Evolutionary conservation across 1,140 invertebrate genomes (phyloP), one percentile per base, ranked within the genome.

Genomic region (Platyscapa corneri): DNA sequence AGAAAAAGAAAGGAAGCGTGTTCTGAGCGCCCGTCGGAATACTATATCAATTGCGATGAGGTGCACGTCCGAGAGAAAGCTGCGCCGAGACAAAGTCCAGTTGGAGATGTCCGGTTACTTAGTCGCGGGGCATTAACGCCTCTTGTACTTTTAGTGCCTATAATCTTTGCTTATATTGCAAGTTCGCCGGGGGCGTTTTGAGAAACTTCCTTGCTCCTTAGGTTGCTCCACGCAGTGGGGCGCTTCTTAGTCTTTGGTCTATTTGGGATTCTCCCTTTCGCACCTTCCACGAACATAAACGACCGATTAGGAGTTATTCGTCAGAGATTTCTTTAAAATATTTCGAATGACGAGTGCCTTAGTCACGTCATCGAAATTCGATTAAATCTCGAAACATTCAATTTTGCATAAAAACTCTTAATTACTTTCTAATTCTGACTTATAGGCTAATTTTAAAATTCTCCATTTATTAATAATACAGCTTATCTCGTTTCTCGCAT

Each of bases 141-240:
- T 53, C 46, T 76, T n/a, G 7, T n/a, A 30, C 75, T 53, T n/a
- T 34, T n/a, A 32, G n/a, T 34, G 8, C 46, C 75, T 18, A 67
- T 67, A 67, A 67, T 67, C n/a, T 67, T 67, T 67, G 56, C 56
- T 60, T 60, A 60, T 60, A 60, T 60, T 60, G 27, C 56, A 23
- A 60, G 56, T 23, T 18, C 23, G 20, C 6, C 56, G 23, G 20
- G 56, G 56, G 56, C 56, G 56, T 60, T 5, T 23, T 10, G 27
- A 60, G 56, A 60, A 27, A 14, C 56, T 60, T 60, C 56, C 23
- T 60, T 14, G 56, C 27, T 10, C 27, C 20, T 20, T 6, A 60
- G 56, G 56, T 27, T 60, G 23, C 14, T 27, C 56, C 0, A 3
- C 56, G 27, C 56, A 2, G 27, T 10, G 56, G 56, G 56, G 23